Evolutionary conservation across 2,888 invertebrate species (phyloP).

Genomic region (Asteroscopus sphinx): DNA sequence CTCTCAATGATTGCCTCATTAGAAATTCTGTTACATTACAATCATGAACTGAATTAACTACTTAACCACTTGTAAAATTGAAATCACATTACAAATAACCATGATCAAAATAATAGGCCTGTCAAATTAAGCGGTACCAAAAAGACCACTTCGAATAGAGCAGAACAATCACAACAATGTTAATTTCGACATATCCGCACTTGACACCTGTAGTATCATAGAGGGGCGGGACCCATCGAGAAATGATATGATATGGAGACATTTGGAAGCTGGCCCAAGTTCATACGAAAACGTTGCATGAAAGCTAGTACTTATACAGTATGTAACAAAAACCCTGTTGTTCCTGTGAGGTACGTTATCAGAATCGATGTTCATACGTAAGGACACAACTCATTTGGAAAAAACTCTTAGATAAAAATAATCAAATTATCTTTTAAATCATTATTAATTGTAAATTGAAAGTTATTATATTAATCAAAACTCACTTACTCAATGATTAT

Average conservation of each 20-base stretch:
- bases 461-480: too few species aligned
- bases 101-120: slow-evolving; percentile 37
- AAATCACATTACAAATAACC: slow-evolving; percentile 16
- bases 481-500: too few species aligned
- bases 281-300: not conserved
- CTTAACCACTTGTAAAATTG: slow-evolving; percentile 17
- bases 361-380: too few species aligned
- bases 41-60: slow-evolving; percentile 12
- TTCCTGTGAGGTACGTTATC: too few species aligned
- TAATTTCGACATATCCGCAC: slow-evolving; percentile 66
- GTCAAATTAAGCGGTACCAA: slow-evolving; percentile 46
- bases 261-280: slow-evolving; percentile 60
- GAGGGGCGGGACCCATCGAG: slow-evolving; percentile 70
- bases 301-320: too few species aligned
- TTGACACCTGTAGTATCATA: slow-evolving; percentile 63
- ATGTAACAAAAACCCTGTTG: too few species aligned
- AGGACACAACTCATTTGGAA: too few species aligned
- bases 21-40: too few species aligned
- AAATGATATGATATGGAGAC: slow-evolving; percentile 68
- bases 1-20: too few species aligned
- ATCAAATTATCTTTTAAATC: too few species aligned
- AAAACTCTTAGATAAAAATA: too few species aligned
- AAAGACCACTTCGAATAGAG: slow-evolving; percentile 22
- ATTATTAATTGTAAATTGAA: too few species aligned
- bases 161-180: slow-evolving; percentile 42